Base-by-base conservation (phyloP, 1,140 invertebrate genomes). In the Drosophila bocqueti region DNA sequence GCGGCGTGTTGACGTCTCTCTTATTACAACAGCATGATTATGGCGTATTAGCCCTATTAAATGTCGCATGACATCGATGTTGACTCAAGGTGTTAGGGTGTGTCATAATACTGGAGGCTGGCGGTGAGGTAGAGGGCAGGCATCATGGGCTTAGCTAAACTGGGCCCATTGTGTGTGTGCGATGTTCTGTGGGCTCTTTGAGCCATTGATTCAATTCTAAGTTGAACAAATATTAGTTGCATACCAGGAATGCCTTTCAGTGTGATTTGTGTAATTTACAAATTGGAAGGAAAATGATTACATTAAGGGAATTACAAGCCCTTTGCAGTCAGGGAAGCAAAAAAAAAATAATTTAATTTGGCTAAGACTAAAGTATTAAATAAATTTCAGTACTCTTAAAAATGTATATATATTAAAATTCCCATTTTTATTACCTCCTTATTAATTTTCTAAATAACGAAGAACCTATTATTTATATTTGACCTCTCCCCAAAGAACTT, bases 1-100 rank as follows among this genome's bases (percentile, higher is more conserved):
- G 84, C 78, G 43, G 74, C 85, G 85, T 90, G 84, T 89, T 89
- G 84, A 89, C 78, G 85, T 89, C 84, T 89, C 78, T 90, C 85
- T 89, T 89, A 90, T 84, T 84, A 78, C 81, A 90, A 84, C 68
- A 84, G 81, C 85, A 74, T 90, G 62, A 90, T 89, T 89, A 90
- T 84, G 81, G 69, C 85, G 84, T 76, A 89, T 89, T 89, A 90
- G 84, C 71, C 77, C 84, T 71, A 84, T 85, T 90, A 90, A 81
- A 34, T 69, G 64, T 72, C 63, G 71, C 81, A 69, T 76, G 62
- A 78, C 75, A 78, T 78, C 67, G 84, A 71, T 79, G 79, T 80
- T 75, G 77, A 72, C 69, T 73, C 61, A 57, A 80, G 77, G 78
- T 75, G 72, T 58, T 77, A 63, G 71, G 77, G 81, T 64, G 84